Base-by-base conservation (phyloP, 1,140 invertebrate species). In the Drosophila pandora region DNA sequence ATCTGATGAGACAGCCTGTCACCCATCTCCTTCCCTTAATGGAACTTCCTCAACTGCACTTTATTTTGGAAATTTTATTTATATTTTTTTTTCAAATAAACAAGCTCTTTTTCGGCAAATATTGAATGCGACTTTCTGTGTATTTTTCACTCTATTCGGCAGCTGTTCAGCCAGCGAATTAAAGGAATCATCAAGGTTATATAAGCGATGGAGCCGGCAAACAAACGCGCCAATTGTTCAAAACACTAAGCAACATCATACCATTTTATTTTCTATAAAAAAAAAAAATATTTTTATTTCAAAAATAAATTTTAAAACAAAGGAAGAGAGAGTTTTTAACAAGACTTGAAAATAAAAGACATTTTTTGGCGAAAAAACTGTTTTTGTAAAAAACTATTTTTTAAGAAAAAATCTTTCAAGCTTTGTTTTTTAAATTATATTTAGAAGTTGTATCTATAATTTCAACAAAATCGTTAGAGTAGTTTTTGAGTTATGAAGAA, bases 141-240 rank as follows among this genome's bases (percentile, higher is more conserved):
- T 13, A 41, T 41, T 41, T 13, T 41, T 9, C 9, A 7, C 9
- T 13, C 45, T 37, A 64, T 67, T 72, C 65, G 61, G 70, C 83
- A 88, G 83, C 83, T 87, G 83, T 87, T 72, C 45, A 22, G 22
- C 5, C 55, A 17, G 41, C 54, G 55, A 69, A 57, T 57, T 41
- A 69, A 73, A 76, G 72, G 49, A 76, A 79, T 56, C 79, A 83
- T 83, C 79, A 88, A 87, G 78, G 83, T 88, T 87, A 82, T 88
- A 87, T 88, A 88, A 81, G 57, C 74, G 70, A 68, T 61, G 59
- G 28, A 64, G 28, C 30, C 37, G 50, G 41, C 56, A 69, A n/a
- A n/a, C n/a, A n/a, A n/a, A n/a, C n/a, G n/a, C n/a, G n/a, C n/a
- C n/a, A n/a, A 73, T 79, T 76, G 72, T 76, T 53, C 52, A 56